phyloP scores from a whole-genome alignment of 2,888 invertebrate genomes.

The Dolichomitus sp. region DNA sequence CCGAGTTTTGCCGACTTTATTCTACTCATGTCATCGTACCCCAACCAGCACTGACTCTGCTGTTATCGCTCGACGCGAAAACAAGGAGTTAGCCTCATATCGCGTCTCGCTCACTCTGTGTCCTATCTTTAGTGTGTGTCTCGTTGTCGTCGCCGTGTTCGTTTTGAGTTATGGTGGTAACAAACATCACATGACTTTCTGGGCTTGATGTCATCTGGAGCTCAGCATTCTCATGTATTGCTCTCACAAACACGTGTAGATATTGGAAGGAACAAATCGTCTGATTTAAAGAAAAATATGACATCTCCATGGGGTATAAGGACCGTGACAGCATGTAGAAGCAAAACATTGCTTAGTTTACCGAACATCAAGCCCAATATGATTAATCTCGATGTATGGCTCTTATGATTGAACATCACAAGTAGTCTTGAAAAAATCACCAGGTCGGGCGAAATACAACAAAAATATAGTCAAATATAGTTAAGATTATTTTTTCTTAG shows the following conservation, averaged over 20 bases:
- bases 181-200: constrained; percentile 75
- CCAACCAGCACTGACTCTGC: background rate
- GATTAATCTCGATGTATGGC: no score
- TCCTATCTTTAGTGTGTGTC: constrained; percentile 10
- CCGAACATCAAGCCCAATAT: no score
- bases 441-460: no score
- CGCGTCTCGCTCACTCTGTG: constrained; percentile 9
- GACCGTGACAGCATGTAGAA: no score
- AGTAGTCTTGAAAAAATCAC: no score
- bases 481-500: no score
- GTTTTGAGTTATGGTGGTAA: constrained; percentile 69
- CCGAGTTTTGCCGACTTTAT: constrained; percentile 20
- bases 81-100: constrained; percentile 30
- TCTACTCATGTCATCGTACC: constrained; percentile 21
- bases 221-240: background rate
- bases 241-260: background rate
- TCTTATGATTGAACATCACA: no score
- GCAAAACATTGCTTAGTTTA: no score
- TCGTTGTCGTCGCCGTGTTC: constrained; percentile 3
- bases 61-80: constrained; percentile 29
- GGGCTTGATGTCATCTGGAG: background rate
- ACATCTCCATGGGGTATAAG: no score
- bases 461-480: no score
- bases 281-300: background rate
- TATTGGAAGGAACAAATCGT: background rate